These are phyloP conservation scores for Nymphicus hollandicus DNA, from an alignment of 2,113 vertebrate genomes.

Conservation along the genomic window DNA sequence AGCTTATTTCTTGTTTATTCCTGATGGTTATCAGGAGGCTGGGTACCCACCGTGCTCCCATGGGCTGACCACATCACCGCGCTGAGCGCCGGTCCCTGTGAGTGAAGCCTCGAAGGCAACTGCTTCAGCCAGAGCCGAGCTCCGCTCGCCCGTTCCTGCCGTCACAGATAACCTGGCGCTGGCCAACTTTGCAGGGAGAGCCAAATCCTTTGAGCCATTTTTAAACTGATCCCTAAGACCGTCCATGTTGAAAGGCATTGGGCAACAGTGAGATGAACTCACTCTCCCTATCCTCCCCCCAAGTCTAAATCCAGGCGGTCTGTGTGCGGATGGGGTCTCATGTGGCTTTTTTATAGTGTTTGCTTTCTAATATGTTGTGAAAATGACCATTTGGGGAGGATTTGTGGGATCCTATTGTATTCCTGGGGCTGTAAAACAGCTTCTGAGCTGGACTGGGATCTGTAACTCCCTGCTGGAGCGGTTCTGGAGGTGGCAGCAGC, in stretches of 20 bases:
- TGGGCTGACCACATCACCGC: rapidly evolving
- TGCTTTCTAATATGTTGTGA: slow-evolving; percentile 5
- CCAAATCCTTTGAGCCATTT: not conserved
- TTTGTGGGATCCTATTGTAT: slow-evolving; percentile 14
- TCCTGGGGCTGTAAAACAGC: not conserved
- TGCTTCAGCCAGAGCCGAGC: not conserved
- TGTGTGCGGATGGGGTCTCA: not conserved
- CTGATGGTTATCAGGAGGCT: not conserved
- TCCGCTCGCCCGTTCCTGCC: not conserved
- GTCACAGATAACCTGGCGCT: not conserved
- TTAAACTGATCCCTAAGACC: not conserved
- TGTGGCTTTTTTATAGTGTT: slow-evolving; percentile 23
- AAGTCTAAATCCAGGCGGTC: not conserved
- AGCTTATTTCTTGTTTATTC: not conserved
- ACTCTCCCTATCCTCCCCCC: not conserved
- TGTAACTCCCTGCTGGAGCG: not conserved
- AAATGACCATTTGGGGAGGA: not conserved
- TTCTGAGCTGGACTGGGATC: not conserved
- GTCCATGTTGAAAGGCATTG: not conserved
- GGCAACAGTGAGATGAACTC: not conserved
- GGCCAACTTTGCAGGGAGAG: not conserved
- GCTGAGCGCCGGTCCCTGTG: not conserved
- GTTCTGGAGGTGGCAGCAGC: not conserved
- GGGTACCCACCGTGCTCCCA: rapidly evolving
- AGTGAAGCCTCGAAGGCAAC: rapidly evolving